A percentile compares a stretch with the other conserved stretches of the same genome.
Evolutionary conservation across 2,888 invertebrate species (phyloP).

Genomic region (Catocala fraxini): DNA sequence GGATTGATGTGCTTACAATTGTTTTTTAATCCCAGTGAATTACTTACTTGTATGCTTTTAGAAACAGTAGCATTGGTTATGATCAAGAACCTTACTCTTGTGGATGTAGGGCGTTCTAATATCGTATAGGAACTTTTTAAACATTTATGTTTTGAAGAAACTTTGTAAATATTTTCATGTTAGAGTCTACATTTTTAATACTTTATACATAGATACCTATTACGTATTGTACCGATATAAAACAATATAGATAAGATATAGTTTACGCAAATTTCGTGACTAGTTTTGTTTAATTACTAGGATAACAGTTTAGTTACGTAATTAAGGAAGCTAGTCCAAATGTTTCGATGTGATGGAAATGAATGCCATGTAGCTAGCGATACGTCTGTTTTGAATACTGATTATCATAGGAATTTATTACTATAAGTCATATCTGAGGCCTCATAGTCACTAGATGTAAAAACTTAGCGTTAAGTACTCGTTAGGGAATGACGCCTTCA

Average conservation of each 20-base stretch:
- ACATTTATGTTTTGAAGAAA: constrained; percentile 32
- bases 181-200: constrained; percentile 66
- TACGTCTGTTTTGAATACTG: constrained; percentile 60
- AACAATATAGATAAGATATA: constrained; percentile 58
- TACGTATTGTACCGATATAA: constrained; percentile 67
- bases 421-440: constrained; percentile 45
- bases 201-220: constrained; percentile 63
- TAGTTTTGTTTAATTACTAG: constrained; percentile 86
- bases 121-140: constrained; percentile 26
- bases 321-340: constrained; percentile 87
- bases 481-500: constrained; percentile 47
- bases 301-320: constrained; percentile 77
- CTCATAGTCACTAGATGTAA: constrained; percentile 52
- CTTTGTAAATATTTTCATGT: constrained; percentile 71
- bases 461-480: constrained; percentile 53
- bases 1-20: constrained; percentile 32
- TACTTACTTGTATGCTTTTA: constrained; percentile 18
- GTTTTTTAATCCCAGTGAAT: constrained; percentile 38
- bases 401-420: constrained; percentile 55
- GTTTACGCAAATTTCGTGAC: constrained; percentile 74
- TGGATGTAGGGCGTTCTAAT: constrained; percentile 26
- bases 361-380: constrained; percentile 80
- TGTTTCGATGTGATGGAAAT: constrained; percentile 83
- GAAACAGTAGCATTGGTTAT: constrained; percentile 28
- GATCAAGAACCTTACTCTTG: constrained; percentile 19